Conservation (phyloP, 2,113 vertebrate species). For the Bufo gargarizans region DNA sequence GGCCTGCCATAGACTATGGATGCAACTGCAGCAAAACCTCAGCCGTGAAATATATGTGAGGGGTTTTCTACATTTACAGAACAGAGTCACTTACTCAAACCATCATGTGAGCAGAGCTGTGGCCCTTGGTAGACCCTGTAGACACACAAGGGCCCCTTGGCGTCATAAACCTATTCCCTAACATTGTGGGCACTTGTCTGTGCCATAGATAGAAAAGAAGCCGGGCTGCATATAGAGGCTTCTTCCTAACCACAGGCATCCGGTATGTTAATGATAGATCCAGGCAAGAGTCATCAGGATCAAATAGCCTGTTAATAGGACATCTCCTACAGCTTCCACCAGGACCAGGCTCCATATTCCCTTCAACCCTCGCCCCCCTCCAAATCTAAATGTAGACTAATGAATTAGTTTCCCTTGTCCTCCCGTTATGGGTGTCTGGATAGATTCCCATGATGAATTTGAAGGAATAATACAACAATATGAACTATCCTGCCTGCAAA, state of each 20-base stretch:
- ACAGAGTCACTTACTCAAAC: not conserved
- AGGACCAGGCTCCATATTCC: not conserved
- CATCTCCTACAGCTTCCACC: not conserved
- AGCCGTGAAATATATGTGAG: not conserved
- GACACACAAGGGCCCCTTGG: too few species aligned
- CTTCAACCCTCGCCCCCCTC: too few species aligned
- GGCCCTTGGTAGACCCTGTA: not conserved
- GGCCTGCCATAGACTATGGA: not conserved
- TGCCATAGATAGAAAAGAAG: not conserved
- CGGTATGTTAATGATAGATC: not conserved
- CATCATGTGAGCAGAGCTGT: not conserved
- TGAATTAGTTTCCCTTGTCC: not conserved
- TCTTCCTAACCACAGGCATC: not conserved
- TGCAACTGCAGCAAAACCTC: not conserved
- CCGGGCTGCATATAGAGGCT: not conserved
- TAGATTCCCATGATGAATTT: not conserved
- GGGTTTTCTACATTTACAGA: too few species aligned
- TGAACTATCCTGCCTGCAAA: not conserved
- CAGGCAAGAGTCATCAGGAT: conserved; percentile 1
- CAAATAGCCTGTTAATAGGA: not conserved
- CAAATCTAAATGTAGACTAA: not conserved
- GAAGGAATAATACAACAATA: not conserved
- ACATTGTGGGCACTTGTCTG: not conserved
- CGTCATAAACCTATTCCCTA: too few species aligned
- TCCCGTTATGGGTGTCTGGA: not conserved